Evolutionary conservation across 1,140 invertebrate genomes (phyloP).

Genomic region (Euglossa dilemma): DNA sequence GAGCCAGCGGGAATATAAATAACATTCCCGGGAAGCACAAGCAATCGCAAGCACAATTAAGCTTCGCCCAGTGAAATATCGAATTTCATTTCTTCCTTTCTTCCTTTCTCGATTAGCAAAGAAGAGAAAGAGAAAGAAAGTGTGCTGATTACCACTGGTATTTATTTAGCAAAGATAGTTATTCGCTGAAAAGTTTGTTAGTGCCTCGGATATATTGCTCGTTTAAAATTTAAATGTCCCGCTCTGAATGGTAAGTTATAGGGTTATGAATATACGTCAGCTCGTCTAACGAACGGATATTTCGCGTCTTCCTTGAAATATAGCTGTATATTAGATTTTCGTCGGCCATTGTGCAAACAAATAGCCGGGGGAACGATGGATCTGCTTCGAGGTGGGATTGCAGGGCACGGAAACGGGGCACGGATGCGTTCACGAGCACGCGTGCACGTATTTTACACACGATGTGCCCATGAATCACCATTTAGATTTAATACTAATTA

Average conservation of each 20-base stretch:
- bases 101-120: not conserved
- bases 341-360: not conserved
- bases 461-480: not conserved
- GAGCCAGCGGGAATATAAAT: not conserved
- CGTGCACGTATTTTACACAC: not conserved
- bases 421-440: not conserved
- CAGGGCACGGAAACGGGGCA: no score
- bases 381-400: no score
- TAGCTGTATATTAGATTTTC: not conserved
- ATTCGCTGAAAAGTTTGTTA: not conserved
- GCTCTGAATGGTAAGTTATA: not conserved
- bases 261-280: slow-evolving; percentile 3
- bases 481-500: not conserved
- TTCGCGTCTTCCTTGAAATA: not conserved
- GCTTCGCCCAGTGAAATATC: slow-evolving; percentile 15
- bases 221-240: not conserved
- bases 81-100: not conserved
- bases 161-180: not conserved
- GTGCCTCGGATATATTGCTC: not conserved
- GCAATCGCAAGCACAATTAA: slow-evolving; percentile 14
- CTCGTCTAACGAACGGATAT: not conserved
- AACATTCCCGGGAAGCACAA: not conserved
- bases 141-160: not conserved
- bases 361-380: not conserved
- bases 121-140: no score